phyloP scores from a whole-genome alignment of 1,140 invertebrate species.

The Periplaneta americana region DNA sequence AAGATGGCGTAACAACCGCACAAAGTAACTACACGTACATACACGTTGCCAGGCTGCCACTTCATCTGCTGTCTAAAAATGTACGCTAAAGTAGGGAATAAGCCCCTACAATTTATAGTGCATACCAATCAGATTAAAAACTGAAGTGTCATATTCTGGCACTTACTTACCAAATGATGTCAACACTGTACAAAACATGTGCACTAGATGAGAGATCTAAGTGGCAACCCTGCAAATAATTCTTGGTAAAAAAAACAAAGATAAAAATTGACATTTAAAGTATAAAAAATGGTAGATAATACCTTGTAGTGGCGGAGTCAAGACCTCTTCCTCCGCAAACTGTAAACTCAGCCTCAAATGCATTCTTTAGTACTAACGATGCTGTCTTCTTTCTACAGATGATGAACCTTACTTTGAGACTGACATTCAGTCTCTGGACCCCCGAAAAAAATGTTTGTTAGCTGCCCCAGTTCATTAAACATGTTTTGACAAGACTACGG shows the following conservation, averaged over 20 bases:
- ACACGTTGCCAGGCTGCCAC: conserved; percentile 20
- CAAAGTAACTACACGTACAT: conserved; percentile 16
- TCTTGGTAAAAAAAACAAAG: conserved; percentile 18
- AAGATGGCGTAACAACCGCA: conserved; percentile 9
- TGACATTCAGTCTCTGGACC: conserved; percentile 10
- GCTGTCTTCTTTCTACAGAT: conserved; percentile 20
- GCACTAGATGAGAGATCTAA: conserved; percentile 13
- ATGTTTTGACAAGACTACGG: conserved; percentile 5
- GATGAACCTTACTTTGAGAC: conserved; percentile 17
- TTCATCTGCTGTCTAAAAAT: conserved; percentile 5
- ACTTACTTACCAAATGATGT: conserved; percentile 16
- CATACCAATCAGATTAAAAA: neutral
- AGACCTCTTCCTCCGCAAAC: conserved; percentile 19
- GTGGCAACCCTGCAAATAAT: conserved; percentile 23
- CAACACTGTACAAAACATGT: conserved; percentile 6
- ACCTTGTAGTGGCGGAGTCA: conserved; percentile 29
- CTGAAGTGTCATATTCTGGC: neutral
- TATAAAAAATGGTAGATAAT: conserved; percentile 38
- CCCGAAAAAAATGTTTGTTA: conserved; percentile 10
- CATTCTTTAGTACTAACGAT: conserved; percentile 24
- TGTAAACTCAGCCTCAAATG: conserved; percentile 26
- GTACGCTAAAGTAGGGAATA: neutral
- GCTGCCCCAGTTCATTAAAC: conserved; percentile 9
- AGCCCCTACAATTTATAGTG: neutral
- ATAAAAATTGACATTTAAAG: conserved; percentile 23